Evolutionary conservation across 2,888 invertebrate species (phyloP).

Genomic region (Melanophora roralis): DNA sequence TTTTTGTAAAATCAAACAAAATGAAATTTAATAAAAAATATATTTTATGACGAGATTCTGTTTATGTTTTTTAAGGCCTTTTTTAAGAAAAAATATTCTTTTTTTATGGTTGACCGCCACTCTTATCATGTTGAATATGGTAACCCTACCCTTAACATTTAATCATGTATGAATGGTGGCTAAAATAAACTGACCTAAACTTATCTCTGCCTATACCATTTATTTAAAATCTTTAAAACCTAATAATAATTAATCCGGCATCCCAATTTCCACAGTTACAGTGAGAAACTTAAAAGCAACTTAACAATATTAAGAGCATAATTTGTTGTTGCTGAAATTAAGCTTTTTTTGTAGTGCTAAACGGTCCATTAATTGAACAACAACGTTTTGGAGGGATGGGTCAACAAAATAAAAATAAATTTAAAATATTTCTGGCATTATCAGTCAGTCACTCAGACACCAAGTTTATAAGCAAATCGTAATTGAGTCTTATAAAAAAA

Average conservation of each 20-base stretch:
- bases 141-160: too few species aligned
- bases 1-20: too few species aligned
- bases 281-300: background rate
- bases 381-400: conserved; percentile 23
- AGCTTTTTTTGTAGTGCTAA: conserved; percentile 22
- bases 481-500: background rate
- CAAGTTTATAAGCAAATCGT: background rate
- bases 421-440: background rate
- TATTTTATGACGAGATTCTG: too few species aligned
- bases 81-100: too few species aligned
- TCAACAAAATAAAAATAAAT: conserved; percentile 32
- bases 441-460: conserved; percentile 33
- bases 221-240: background rate
- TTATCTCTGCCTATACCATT: too few species aligned
- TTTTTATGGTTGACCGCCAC: too few species aligned
- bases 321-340: background rate
- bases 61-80: too few species aligned
- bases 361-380: conserved; percentile 43
- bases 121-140: too few species aligned
- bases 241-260: background rate
- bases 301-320: conserved; percentile 20
- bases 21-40: too few species aligned
- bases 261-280: background rate
- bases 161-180: too few species aligned
- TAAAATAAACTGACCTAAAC: too few species aligned